Evolutionary conservation across 2,888 invertebrate genomes (phyloP).

Genomic region (Eurois occulta): DNA sequence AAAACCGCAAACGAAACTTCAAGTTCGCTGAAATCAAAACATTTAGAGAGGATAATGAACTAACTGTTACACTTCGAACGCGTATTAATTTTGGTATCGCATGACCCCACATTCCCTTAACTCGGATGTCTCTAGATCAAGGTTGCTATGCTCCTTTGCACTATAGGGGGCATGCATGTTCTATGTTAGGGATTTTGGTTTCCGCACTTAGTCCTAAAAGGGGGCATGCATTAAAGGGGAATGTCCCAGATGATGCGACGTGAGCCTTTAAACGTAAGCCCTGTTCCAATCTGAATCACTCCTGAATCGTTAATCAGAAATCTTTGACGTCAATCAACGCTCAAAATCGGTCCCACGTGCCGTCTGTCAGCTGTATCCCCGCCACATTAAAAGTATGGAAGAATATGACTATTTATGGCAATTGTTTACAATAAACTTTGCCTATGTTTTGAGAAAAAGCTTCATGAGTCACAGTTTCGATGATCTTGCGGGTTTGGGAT

Average conservation of each 20-base stretch:
- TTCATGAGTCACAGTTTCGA: constrained; percentile 37
- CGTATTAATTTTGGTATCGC: neutral
- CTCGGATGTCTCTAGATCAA: neutral
- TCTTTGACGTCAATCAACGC: constrained; percentile 33
- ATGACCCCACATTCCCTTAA: neutral
- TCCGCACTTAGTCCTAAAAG: too few species aligned
- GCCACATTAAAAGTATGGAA: neutral
- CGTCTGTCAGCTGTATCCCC: neutral
- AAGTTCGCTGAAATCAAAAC: constrained; percentile 15
- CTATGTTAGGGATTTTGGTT: too few species aligned
- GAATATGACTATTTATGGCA: constrained; percentile 44
- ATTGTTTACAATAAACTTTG: constrained; percentile 34
- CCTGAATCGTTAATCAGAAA: constrained; percentile 21
- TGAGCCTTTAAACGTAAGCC: constrained; percentile 30
- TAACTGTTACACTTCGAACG: neutral
- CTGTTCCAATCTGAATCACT: constrained; percentile 18
- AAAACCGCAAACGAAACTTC: constrained; percentile 31
- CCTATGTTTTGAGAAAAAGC: constrained; percentile 37
- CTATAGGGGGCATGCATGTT: neutral
- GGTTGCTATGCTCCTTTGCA: neutral
- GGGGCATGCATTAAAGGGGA: neutral
- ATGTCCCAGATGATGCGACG: constrained; percentile 9
- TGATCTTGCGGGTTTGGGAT: constrained; percentile 10
- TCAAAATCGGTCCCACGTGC: constrained; percentile 38
- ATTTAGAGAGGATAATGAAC: constrained; percentile 21